Base-by-base conservation (phyloP, 2,797 vertebrate species). In the Iguana delicatissima region DNA sequence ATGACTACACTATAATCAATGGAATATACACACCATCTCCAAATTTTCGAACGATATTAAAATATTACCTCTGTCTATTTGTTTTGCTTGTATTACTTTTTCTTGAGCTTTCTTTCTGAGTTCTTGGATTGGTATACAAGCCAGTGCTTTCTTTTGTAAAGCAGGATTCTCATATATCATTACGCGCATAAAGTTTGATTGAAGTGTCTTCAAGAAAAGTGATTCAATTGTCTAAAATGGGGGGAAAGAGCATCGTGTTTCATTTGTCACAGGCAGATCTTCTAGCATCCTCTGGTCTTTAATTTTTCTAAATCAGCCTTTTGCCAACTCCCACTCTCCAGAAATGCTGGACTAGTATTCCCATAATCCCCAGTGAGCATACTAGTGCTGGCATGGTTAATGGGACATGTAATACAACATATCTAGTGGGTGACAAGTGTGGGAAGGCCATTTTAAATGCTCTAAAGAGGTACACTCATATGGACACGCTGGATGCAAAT, bases 121-220 rank as follows among this genome's bases (percentile, higher is more conserved):
- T 91, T 98, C 95, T 92, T 97, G 97, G 29, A 98, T 96, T 32
- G 99, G 99, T 91, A 99, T 97, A 89, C 76, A 95, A 92, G 92
- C 94, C 90, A 97, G 94, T 4, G 98, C 98, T 96, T 98, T 99
- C 91, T 97, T 96, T 96, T 99, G 99, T 92, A 99, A 96, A 74
- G 97, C 97, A 4, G 95, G 88, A 86, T 96, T 97, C 96, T 99
- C 99, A 91, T 99, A 99, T 84, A 98, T 79, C 96, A 99, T 94
- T 38, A 99, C 98, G 64, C 98, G 97, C 76, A 99, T 97, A 93
- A 98, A 97, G 91, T 99, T 99, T 42, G 98, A 98, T 91, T 97
- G 98, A 84, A 99, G 96, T 13, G 97, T 98, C 96, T 97, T 97
- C 77, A 98, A 96, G 92, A 99, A 98, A 89, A 93, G 90, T 94